Evolutionary conservation across 1,140 invertebrate species (phyloP).

Genomic region (Microplitis demolitor): DNA sequence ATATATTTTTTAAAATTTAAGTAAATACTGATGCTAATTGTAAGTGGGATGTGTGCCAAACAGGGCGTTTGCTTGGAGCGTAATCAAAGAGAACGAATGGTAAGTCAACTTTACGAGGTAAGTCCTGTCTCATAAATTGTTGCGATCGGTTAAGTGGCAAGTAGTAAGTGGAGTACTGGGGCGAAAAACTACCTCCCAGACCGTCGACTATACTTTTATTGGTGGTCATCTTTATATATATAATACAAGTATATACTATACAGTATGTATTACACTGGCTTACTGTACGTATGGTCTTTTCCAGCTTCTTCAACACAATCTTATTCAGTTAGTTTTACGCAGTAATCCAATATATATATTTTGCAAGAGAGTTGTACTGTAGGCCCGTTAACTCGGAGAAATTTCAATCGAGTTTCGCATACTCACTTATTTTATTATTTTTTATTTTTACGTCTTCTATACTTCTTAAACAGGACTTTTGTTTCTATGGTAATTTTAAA

Average conservation of each 20-base stretch:
- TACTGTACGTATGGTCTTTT: constrained; percentile 12
- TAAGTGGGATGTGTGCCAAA: neutral
- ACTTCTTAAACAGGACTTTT: too few species aligned
- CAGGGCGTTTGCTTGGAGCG: neutral
- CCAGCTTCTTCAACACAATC: neutral
- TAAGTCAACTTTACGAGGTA: constrained; percentile 15
- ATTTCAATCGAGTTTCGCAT: constrained; percentile 36
- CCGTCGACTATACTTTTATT: constrained; percentile 27
- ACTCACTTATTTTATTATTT: constrained; percentile 3
- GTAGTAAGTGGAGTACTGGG: constrained; percentile 56
- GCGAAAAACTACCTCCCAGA: constrained; percentile 54
- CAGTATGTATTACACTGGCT: too few species aligned
- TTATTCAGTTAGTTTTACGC: neutral
- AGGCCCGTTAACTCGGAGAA: constrained; percentile 50
- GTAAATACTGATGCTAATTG: neutral
- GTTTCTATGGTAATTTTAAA: too few species aligned
- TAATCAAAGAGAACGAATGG: constrained; percentile 1
- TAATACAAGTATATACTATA: too few species aligned
- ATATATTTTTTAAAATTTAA: neutral
- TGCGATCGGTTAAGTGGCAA: constrained; percentile 40
- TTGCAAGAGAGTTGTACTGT: constrained; percentile 21
- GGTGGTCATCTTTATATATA: neutral
- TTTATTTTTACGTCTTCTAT: neutral
- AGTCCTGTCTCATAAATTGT: constrained; percentile 47
- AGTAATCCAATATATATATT: too few species aligned